Conservation (phyloP, 2,113 vertebrate species). For the Oophaga pumilio region DNA sequence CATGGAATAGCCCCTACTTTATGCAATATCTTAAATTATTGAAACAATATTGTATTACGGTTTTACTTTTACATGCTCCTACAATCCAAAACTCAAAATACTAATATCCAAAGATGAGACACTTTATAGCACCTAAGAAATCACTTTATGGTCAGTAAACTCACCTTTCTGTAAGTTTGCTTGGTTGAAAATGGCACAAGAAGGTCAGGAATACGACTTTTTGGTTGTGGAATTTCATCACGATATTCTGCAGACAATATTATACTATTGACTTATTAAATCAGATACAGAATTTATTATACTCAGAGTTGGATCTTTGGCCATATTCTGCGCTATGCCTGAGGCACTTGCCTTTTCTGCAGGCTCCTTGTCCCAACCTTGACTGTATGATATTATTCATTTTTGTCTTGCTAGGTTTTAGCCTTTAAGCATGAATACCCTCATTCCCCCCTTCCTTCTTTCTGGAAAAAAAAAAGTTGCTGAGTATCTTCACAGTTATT, state of each 20-base stretch:
- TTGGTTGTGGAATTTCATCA: neutral
- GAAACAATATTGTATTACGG: no score
- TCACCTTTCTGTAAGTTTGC: neutral
- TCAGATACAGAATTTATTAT: slow-evolving; percentile 9
- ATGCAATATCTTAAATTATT: no score
- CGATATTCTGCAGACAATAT: neutral
- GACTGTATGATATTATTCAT: slow-evolving; percentile 11
- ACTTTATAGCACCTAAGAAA: neutral
- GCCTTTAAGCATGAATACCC: neutral
- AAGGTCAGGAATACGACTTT: neutral
- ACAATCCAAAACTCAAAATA: neutral
- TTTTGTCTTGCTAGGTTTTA: slow-evolving; percentile 3
- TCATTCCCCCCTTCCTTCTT: neutral
- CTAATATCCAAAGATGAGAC: neutral
- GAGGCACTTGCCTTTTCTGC: neutral
- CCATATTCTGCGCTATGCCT: slow-evolving; percentile 1
- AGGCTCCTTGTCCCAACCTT: slow-evolving; percentile 26
- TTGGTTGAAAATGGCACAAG: neutral
- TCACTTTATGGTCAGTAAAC: neutral
- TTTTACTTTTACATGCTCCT: neutral
- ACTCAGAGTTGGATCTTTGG: slow-evolving; percentile 7
- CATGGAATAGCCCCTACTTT: no score
- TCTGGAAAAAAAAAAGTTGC: neutral
- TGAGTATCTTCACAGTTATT: slow-evolving; percentile 12
- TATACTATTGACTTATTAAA: slow-evolving; percentile 7